phyloP scores from a whole-genome alignment of 2,888 invertebrate species.

The Scotopteryx bipunctaria region DNA sequence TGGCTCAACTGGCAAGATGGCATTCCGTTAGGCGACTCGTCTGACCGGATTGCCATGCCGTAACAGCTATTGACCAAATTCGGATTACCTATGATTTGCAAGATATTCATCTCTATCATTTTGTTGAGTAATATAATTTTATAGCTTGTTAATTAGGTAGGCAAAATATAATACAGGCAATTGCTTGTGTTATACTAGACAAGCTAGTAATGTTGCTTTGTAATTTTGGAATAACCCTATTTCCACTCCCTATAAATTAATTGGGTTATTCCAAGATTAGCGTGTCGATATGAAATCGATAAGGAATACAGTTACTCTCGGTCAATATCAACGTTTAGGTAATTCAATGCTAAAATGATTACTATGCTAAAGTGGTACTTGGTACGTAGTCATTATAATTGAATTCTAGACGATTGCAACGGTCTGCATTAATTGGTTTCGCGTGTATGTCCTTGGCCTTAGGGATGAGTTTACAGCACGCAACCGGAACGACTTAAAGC shows the following conservation, averaged over 20 bases:
- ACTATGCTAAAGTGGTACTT: conserved; percentile 8
- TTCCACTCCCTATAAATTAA: not conserved
- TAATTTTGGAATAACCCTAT: not conserved
- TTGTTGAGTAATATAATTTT: not conserved
- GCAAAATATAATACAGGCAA: too few species aligned
- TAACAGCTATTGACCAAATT: conserved; percentile 31
- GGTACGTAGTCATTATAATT: conserved; percentile 14
- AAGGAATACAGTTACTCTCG: conserved; percentile 13
- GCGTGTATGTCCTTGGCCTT: conserved; percentile 68
- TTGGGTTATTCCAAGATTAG: not conserved
- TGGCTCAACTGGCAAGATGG: conserved; percentile 24
- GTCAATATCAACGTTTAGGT: conserved; percentile 15
- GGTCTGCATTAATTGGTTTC: conserved; percentile 54
- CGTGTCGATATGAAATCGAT: conserved; percentile 9
- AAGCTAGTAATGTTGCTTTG: too few species aligned
- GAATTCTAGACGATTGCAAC: conserved; percentile 45
- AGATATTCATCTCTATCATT: conserved; percentile 12
- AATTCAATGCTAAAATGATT: conserved; percentile 21
- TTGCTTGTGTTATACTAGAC: too few species aligned
- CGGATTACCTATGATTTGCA: conserved; percentile 29
- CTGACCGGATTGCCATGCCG: conserved; percentile 28
- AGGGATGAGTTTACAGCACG: conserved; percentile 41
- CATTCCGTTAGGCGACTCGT: conserved; percentile 35
- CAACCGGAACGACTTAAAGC: conserved; percentile 26
- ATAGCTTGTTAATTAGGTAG: too few species aligned